phyloP scores from a whole-genome alignment of 2,797 vertebrate species.

The Centropyge bicolor region DNA sequence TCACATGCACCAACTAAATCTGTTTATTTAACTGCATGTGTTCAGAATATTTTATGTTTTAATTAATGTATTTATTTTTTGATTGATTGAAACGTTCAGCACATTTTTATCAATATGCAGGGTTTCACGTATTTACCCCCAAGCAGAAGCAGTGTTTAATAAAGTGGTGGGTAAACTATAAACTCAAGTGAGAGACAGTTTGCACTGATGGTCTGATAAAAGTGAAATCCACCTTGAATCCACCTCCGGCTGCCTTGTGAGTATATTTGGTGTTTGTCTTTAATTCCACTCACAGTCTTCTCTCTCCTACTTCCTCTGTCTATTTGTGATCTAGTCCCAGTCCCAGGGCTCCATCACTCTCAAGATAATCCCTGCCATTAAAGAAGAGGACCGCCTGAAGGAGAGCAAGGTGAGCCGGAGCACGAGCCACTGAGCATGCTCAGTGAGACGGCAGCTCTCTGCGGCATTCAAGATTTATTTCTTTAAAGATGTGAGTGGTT shows the following conservation, averaged over 20 bases:
- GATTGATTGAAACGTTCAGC: no score
- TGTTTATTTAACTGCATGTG: no score
- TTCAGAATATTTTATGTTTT: no score
- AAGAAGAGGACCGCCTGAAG: slow-evolving; percentile 92
- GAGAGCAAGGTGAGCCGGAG: slow-evolving; percentile 91
- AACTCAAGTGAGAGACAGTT: not conserved
- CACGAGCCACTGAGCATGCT: not conserved
- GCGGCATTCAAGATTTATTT: not conserved
- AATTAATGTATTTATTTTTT: no score
- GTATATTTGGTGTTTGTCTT: slow-evolving; percentile 26
- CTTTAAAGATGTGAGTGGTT: not conserved
- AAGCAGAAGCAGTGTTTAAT: not conserved
- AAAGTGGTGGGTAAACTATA: not conserved
- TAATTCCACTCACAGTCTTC: slow-evolving; percentile 4
- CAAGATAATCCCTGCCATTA: slow-evolving; percentile 96
- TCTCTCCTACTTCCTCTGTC: slow-evolving; percentile 12
- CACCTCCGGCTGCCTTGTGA: slow-evolving; percentile 6
- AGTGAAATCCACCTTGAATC: slow-evolving; percentile 6
- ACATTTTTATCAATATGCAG: not conserved
- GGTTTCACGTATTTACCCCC: not conserved
- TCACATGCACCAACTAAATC: no score
- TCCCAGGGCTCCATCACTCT: slow-evolving; percentile 97
- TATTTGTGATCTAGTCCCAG: slow-evolving; percentile 88
- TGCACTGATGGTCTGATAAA: not conserved
- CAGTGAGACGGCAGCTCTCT: not conserved